phyloP scores from a whole-genome alignment of 2,113 vertebrate genomes.

The human (Homo sapiens) region GRCh38 chr11:106075001-106075500 shows the following conservation, averaged over 20 bases:
- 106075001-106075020: not conserved
- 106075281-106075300: not conserved
- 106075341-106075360: not conserved
- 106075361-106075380: not conserved
- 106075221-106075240: not conserved
- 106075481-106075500: not conserved
- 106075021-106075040: not conserved
- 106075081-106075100: not conserved
- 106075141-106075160: not conserved
- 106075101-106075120: not conserved
- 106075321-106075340: not conserved
- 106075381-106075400: not conserved
- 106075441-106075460: not conserved
- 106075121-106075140: not conserved
- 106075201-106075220: not conserved
- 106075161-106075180: not conserved
- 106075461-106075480: not conserved
- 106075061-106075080: not conserved
- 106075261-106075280: not conserved
- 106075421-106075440: conserved; percentile 13
- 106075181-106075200: not conserved
- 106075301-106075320: not conserved
- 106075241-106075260: not conserved
- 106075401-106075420: not conserved
- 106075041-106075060: not conserved